Evolutionary conservation across 2,113 vertebrate species (phyloP).

Genomic region (Macquaria ambigua): DNA sequence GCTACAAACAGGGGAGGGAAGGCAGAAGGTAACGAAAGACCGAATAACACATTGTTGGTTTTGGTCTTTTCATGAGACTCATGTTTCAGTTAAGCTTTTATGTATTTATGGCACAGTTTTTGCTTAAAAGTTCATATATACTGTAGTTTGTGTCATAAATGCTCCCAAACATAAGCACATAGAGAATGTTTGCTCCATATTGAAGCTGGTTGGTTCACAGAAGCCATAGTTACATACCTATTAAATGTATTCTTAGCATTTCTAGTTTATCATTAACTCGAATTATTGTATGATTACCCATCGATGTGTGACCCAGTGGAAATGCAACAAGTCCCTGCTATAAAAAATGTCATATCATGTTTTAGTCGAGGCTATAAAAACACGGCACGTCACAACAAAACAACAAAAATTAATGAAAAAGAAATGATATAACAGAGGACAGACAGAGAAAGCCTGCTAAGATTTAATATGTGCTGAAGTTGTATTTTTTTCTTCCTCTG

Average conservation of each 20-base stretch:
- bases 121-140: neutral
- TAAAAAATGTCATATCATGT: slow-evolving; percentile 10
- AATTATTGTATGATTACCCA: neutral
- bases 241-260: slow-evolving; percentile 21
- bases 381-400: neutral
- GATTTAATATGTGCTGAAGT: neutral
- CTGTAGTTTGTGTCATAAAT: neutral
- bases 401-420: neutral
- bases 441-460: neutral
- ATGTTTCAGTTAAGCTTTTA: neutral
- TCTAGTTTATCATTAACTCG: slow-evolving; percentile 67
- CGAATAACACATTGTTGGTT: neutral
- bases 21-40: neutral
- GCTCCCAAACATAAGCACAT: neutral
- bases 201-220: neutral
- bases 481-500: neutral
- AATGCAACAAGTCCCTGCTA: neutral
- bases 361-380: slow-evolving; percentile 1
- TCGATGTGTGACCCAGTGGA: slow-evolving; percentile 9
- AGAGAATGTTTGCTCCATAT: neutral
- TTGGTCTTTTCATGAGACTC: neutral
- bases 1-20: neutral
- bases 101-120: neutral
- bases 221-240: neutral
- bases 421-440: neutral